Conservation (phyloP, 2,113 vertebrate genomes). For the Monopterus albus region DNA sequence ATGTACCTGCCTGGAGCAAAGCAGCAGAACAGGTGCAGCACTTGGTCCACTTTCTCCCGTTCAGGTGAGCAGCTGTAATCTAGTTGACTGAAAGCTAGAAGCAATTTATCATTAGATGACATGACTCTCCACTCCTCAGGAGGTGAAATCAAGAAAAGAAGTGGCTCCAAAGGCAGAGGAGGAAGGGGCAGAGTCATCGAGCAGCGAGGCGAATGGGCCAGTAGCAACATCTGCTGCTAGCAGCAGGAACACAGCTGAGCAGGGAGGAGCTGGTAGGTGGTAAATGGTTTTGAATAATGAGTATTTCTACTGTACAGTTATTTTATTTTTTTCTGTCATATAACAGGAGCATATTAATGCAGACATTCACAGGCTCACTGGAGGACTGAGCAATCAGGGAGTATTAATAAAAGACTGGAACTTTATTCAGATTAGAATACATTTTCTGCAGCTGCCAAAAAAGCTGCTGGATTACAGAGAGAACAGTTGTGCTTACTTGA, state of each 20-base stretch:
- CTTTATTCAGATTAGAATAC: no score
- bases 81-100: neutral
- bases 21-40: slow-evolving; percentile 34
- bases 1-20: slow-evolving; percentile 62
- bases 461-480: slow-evolving; percentile 12
- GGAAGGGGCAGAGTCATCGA: slow-evolving; percentile 68
- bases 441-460: slow-evolving; percentile 1
- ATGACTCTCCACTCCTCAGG: slow-evolving; percentile 41
- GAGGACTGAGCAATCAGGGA: no score
- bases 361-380: no score
- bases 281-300: no score
- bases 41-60: slow-evolving; percentile 76
- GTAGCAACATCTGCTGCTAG: slow-evolving; percentile 13
- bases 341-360: no score
- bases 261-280: slow-evolving; percentile 56
- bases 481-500: no score
- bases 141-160: slow-evolving; percentile 58
- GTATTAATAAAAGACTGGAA: no score
- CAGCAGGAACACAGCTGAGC: slow-evolving; percentile 3
- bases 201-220: slow-evolving; percentile 79
- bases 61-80: slow-evolving; percentile 64
- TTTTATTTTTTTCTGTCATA: no score
- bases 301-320: no score
- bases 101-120: neutral
- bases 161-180: slow-evolving; percentile 73